Conservation (phyloP, 2,113 vertebrate genomes). For the Callaeas wilsoni region DNA sequence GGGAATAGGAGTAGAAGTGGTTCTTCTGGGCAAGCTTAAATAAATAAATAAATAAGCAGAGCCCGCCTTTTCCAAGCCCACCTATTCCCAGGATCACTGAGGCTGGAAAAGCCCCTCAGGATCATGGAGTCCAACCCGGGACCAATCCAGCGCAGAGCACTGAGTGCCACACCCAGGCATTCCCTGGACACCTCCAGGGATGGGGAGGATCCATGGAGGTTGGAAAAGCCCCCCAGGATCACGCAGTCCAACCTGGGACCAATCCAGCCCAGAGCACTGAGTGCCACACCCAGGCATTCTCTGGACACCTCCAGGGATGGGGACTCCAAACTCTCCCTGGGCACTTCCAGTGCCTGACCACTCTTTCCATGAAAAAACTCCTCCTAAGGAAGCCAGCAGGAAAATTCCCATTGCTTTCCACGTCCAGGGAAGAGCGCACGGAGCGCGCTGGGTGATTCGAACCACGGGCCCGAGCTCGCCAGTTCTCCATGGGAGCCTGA, state of each 20-base stretch:
- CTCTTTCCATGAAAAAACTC: too few relatives aligned
- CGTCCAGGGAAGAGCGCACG: neutral
- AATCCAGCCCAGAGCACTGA: neutral
- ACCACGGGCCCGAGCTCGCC: slow-evolving; percentile 43
- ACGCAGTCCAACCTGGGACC: neutral
- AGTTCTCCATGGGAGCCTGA: slow-evolving; percentile 18
- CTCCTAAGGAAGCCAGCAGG: neutral
- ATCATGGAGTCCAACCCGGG: neutral
- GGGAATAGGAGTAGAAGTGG: neutral
- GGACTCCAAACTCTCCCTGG: too few relatives aligned
- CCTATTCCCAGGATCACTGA: neutral
- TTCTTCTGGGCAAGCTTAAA: neutral
- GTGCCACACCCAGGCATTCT: neutral
- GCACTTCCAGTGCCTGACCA: neutral
- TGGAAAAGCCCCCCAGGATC: neutral
- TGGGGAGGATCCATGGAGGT: neutral
- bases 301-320: neutral
- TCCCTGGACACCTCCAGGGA: neutral
- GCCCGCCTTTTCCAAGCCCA: neutral
- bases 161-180: neutral
- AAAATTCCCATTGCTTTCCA: neutral
- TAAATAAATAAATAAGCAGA: neutral
- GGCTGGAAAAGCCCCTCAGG: neutral
- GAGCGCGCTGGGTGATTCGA: slow-evolving; percentile 42
- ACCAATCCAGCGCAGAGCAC: neutral